These are phyloP conservation scores for Polietes domitor DNA, from an alignment of 2,888 invertebrate species.

Conservation along the genomic window DNA sequence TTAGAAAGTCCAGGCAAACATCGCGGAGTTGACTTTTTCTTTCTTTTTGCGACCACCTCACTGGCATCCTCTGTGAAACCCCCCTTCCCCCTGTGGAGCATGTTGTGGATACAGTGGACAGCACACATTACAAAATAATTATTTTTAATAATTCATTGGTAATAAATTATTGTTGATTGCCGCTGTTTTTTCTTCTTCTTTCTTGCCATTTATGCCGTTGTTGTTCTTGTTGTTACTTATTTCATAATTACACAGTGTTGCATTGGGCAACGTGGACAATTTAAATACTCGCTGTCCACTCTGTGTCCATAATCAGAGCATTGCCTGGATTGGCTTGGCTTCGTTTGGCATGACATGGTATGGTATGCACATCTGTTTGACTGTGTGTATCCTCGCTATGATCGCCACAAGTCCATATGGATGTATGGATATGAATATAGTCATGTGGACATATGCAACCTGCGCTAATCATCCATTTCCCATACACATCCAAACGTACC, in stretches of 20 bases:
- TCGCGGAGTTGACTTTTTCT: background rate
- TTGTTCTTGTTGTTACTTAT: conserved; percentile 12
- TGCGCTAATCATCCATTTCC: conserved; percentile 8
- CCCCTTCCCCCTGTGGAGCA: conserved; percentile 15
- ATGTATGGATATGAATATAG: background rate
- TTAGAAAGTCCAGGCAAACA: background rate
- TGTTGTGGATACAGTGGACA: conserved; percentile 37
- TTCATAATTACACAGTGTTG: conserved; percentile 29
- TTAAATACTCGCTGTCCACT: conserved; percentile 16
- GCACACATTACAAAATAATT: conserved; percentile 48
- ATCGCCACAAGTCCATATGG: background rate
- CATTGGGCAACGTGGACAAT: conserved; percentile 7
- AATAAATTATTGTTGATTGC: conserved; percentile 64
- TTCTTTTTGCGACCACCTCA: background rate
- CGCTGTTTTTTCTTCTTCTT: conserved; percentile 3
- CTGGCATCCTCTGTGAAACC: background rate
- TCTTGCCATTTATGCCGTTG: background rate
- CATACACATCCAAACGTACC: background rate
- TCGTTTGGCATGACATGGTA: background rate
- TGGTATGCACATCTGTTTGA: background rate
- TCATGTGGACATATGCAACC: background rate
- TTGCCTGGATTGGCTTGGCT: background rate
- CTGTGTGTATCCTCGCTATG: background rate
- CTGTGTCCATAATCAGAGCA: conserved; percentile 18
- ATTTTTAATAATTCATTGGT: conserved; percentile 65